Percentiles rank a stretch among this genome's conserved stretches.
Evolutionary conservation across 2,797 vertebrate genomes (phyloP).

Genomic region (Neoniphon sammara): DNA sequence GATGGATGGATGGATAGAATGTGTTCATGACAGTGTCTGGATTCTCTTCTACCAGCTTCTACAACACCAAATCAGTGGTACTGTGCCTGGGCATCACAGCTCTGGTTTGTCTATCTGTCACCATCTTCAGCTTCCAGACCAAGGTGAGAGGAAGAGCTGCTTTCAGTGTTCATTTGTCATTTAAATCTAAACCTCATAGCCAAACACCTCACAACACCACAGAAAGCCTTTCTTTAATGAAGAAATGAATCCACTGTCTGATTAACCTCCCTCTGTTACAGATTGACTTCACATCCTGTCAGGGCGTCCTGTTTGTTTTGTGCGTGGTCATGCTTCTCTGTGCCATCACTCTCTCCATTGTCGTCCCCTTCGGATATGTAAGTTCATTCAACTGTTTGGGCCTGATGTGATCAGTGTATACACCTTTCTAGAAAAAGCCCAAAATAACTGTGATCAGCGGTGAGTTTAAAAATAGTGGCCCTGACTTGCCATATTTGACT

Average conservation of each 20-base stretch:
- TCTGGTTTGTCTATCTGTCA: conserved; percentile 91
- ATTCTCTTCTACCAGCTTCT: conserved; percentile 84
- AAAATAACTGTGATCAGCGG: conserved; percentile 37
- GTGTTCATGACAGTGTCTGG: neutral
- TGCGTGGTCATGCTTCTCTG: conserved; percentile 91
- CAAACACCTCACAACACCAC: neutral
- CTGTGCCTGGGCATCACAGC: conserved; percentile 92
- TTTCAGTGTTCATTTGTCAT: neutral
- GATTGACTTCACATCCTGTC: conserved; percentile 93
- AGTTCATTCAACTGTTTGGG: conserved; percentile 69
- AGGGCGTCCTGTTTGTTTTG: conserved; percentile 90
- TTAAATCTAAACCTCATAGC: neutral
- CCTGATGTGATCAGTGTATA: neutral
- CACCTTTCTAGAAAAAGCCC: conserved; percentile 10
- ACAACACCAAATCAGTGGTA: conserved; percentile 91
- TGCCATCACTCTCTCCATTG: conserved; percentile 86
- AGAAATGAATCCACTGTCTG: neutral
- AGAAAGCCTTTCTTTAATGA: neutral
- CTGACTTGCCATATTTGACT: conserved; percentile 14
- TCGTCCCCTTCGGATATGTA: conserved; percentile 92
- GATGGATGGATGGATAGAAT: neutral
- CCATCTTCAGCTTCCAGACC: conserved; percentile 94
- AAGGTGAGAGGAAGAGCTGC: conserved; percentile 84
- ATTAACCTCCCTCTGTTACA: conserved; percentile 53
- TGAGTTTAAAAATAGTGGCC: conserved; percentile 35